A percentile compares a stretch with the other conserved stretches of the same genome.
phyloP scores from a whole-genome alignment of 1,140 invertebrate species.

The Scylla paramamosain region DNA sequence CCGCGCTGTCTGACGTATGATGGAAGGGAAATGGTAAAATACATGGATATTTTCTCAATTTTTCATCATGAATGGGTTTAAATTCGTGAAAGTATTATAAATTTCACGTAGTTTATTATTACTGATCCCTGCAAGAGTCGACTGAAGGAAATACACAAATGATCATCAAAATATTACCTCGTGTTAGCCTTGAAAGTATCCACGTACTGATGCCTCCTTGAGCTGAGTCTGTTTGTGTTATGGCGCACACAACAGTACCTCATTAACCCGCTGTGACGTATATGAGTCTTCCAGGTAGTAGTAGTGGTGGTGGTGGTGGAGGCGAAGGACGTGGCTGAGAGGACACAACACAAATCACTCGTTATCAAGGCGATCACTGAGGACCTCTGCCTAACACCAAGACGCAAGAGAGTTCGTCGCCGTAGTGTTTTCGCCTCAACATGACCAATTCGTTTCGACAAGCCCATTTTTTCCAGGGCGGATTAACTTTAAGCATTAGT shows the following conservation, averaged over 20 bases:
- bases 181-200: too few relatives aligned
- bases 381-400: neutral
- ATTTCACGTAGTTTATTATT: too few relatives aligned
- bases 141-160: too few relatives aligned
- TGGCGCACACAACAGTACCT: neutral
- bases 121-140: too few relatives aligned
- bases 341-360: neutral
- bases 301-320: too few relatives aligned
- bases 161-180: too few relatives aligned
- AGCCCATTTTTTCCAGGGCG: neutral
- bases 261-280: neutral
- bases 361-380: neutral
- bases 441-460: neutral
- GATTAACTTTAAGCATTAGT: neutral
- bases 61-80: too few relatives aligned
- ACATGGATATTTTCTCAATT: too few relatives aligned
- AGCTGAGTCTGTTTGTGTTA: neutral
- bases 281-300: neutral
- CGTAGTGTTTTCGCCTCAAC: neutral
- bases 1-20: neutral
- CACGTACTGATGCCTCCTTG: too few relatives aligned
- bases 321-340: neutral
- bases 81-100: too few relatives aligned
- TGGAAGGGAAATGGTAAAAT: too few relatives aligned
- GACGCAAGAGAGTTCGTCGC: neutral